Percentiles rank a stretch among this genome's conserved stretches.
Evolutionary conservation across 2,888 invertebrate species (phyloP).

Genomic region (Acrocyrtus sp.): DNA sequence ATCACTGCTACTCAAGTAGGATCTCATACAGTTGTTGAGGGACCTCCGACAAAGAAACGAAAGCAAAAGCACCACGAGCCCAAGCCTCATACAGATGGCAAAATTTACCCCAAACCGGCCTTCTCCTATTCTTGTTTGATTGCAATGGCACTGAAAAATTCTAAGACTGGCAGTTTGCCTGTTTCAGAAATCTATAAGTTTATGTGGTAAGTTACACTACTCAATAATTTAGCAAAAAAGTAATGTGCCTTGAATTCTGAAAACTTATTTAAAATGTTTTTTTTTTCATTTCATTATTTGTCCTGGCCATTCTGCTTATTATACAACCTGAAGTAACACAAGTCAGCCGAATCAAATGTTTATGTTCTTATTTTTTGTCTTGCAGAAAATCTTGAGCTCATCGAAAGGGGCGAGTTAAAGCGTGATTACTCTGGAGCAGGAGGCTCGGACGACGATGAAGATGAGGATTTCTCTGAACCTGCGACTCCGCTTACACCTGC

Average conservation of each 20-base stretch:
- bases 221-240: background rate
- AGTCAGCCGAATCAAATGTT: too few species aligned
- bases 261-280: background rate
- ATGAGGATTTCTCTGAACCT: conserved; percentile 69
- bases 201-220: conserved; percentile 94
- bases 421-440: conserved; percentile 71
- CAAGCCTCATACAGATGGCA: conserved; percentile 66
- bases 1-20: conserved; percentile 42
- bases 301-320: too few species aligned
- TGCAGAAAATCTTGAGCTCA: conserved; percentile 79
- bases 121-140: conserved; percentile 98
- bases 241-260: background rate
- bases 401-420: conserved; percentile 90
- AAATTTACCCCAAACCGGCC: conserved; percentile 91
- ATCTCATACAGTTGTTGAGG: conserved; percentile 54
- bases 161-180: conserved; percentile 91
- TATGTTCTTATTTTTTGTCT: conserved; percentile 56
- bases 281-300: background rate
- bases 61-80: conserved; percentile 63
- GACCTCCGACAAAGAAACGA: conserved; percentile 61
- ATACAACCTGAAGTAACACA: background rate
- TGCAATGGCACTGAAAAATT: conserved; percentile 97
- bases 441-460: conserved; percentile 69
- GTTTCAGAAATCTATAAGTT: conserved; percentile 99
- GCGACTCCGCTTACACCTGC: conserved; percentile 57